Evolutionary conservation across 2,797 vertebrate species (phyloP).

Genomic region (Sebastes itinus): DNA sequence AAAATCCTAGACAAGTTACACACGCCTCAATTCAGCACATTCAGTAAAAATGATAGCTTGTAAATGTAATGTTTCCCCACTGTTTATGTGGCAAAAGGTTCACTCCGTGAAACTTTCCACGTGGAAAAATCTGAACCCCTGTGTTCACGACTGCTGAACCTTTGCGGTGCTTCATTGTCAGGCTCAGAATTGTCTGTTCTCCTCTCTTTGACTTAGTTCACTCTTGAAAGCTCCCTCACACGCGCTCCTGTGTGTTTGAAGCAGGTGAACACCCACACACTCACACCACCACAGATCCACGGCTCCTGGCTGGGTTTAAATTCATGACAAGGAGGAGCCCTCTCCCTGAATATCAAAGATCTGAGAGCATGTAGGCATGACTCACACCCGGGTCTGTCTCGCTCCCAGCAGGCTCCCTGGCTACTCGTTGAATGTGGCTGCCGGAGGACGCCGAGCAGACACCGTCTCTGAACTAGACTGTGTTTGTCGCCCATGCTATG

Average conservation of each 20-base stretch:
- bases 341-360: constrained; percentile 78
- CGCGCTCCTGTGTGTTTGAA: constrained; percentile 59
- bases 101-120: constrained; percentile 21
- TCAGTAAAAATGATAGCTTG: constrained; percentile 7
- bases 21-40: constrained; percentile 19
- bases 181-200: constrained; percentile 43
- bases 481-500: constrained; percentile 51
- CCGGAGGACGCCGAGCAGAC: constrained; percentile 55
- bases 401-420: constrained; percentile 57
- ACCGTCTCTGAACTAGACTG: constrained; percentile 32
- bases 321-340: constrained; percentile 70
- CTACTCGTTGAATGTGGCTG: constrained; percentile 51
- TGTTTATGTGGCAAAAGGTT: constrained; percentile 12
- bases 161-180: constrained; percentile 31
- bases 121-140: constrained; percentile 34
- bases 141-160: constrained; percentile 28
- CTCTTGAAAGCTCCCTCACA: constrained; percentile 60
- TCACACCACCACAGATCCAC: constrained; percentile 56
- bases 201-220: constrained; percentile 51
- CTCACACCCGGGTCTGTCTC: constrained; percentile 63
- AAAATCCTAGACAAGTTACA: constrained; percentile 12
- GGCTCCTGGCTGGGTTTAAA: constrained; percentile 67
- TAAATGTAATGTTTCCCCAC: constrained; percentile 7
- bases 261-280: constrained; percentile 76
- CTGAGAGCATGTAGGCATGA: constrained; percentile 69